Percentiles rank a stretch among this genome's conserved stretches.
These are phyloP conservation scores for Rhodinocichla rosea DNA, from an alignment of 2,113 vertebrate genomes.

Conservation along the genomic window DNA sequence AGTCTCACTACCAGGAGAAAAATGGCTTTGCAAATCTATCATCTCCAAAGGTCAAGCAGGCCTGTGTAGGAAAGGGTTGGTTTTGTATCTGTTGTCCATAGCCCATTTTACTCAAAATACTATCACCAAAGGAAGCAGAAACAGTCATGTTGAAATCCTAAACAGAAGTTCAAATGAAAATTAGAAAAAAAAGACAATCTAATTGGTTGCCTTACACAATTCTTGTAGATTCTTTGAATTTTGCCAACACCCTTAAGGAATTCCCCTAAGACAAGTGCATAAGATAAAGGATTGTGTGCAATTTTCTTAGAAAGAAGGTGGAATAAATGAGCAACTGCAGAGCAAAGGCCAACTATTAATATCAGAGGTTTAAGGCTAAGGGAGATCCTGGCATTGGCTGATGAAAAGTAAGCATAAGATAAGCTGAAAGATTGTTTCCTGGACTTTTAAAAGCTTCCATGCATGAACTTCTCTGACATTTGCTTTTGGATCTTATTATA, in stretches of 20 bases:
- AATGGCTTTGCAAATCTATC: not conserved
- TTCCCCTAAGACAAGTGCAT: not conserved
- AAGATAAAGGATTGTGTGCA: not conserved
- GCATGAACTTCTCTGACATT: conserved; percentile 24
- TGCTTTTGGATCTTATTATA: not conserved
- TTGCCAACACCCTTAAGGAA: not conserved
- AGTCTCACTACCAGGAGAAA: not conserved
- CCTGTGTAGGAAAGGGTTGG: not conserved
- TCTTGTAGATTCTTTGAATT: not conserved
- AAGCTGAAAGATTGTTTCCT: not conserved
- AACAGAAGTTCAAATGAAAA: not conserved
- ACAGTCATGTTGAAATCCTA: not conserved
- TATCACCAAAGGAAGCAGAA: not conserved
- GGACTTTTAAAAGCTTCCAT: not conserved
- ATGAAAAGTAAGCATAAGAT: conserved; percentile 11
- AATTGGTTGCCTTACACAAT: not conserved
- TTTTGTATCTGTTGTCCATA: not conserved
- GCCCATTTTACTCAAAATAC: not conserved
- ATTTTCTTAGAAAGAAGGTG: conserved; percentile 23
- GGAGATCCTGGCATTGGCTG: not conserved
- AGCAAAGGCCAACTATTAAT: conserved; percentile 23
- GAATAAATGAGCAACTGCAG: conserved; percentile 15
- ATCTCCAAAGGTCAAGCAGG: not conserved
- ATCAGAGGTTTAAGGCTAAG: not conserved
- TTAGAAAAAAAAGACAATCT: not conserved